Evolutionary conservation across 2,888 invertebrate genomes (phyloP).

Genomic region (Eupithecia inturbata): DNA sequence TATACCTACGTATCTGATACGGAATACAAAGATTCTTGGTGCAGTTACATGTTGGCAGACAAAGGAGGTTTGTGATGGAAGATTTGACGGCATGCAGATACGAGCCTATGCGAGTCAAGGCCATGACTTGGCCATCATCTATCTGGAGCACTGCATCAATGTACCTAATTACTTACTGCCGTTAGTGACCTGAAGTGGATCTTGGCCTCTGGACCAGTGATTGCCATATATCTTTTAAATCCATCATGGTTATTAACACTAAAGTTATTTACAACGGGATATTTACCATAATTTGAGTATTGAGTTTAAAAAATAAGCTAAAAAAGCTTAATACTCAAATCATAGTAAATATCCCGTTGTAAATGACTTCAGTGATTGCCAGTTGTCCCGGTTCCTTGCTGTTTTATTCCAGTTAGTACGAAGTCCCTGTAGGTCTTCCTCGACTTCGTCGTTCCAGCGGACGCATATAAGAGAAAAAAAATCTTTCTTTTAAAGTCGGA

Average conservation of each 20-base stretch:
- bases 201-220: too few species aligned
- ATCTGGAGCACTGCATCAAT: background rate
- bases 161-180: too few species aligned
- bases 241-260: too few species aligned
- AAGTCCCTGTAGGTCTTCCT: background rate
- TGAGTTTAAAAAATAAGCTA: too few species aligned
- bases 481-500: too few species aligned
- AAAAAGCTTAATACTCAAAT: too few species aligned
- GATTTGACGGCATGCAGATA: background rate
- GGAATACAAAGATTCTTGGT: background rate
- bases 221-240: too few species aligned
- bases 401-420: background rate
- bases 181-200: background rate
- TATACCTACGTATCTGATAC: background rate
- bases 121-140: background rate
- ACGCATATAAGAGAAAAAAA: too few species aligned
- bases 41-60: background rate
- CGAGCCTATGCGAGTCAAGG: background rate
- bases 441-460: background rate
- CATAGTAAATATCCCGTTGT: too few species aligned
- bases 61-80: background rate
- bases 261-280: too few species aligned
- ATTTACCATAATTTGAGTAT: too few species aligned
- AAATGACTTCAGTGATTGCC: too few species aligned
- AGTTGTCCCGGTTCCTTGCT: background rate